Base-by-base conservation (phyloP, 64 coral and sea anemone species). In the Montipora capricornis region DNA sequence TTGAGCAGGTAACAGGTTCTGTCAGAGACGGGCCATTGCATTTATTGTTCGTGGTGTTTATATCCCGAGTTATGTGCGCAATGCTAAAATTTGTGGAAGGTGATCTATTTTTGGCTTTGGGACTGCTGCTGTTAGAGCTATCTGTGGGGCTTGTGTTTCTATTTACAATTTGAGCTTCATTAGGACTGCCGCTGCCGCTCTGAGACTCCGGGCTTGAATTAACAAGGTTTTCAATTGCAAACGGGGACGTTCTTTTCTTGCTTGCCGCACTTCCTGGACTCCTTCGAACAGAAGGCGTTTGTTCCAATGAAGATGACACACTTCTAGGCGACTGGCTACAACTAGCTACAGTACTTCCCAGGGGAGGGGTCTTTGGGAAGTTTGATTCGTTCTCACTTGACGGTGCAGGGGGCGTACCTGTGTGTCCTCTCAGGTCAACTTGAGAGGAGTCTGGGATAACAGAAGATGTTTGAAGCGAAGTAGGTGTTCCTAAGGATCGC, bases 61-160 rank as follows among this genome's bases (percentile, higher is more conserved):
- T 52, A 49, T 87, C 93, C 49, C 94, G 94, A 2, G 96, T 95
- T 68, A 98, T 59, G 80, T 98, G 89, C 3, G 93, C 96, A 79
- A 98, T 95, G 62, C 96, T 98, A 47, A 98, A 98, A 61, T 91
- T 78, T 59, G 88, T 88, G 2, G 89, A 89, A 4, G 89, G 88
- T 2, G 93, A 94, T 49, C 79, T 97, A 46, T 68, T 92, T 70
- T 79, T 88, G 2, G 37, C 67, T 61, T 77, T 76, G 13, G 58
- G 92, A 61, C 83, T 93, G 1, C 75, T 50, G 48, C 49, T 47
- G 61, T 66, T 79, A 3, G 74, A 29, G 50, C 7, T 5, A 3
- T 37, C 45, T 20, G 37, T 44, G 77, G 88, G 47, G 22, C 76
- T 81, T 66, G 75, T 73, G 0, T 89, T 19, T 62, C 80, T 82